These are phyloP conservation scores for Paratilapia polleni DNA, from an alignment of 2,113 vertebrate species.

Conservation along the genomic window DNA sequence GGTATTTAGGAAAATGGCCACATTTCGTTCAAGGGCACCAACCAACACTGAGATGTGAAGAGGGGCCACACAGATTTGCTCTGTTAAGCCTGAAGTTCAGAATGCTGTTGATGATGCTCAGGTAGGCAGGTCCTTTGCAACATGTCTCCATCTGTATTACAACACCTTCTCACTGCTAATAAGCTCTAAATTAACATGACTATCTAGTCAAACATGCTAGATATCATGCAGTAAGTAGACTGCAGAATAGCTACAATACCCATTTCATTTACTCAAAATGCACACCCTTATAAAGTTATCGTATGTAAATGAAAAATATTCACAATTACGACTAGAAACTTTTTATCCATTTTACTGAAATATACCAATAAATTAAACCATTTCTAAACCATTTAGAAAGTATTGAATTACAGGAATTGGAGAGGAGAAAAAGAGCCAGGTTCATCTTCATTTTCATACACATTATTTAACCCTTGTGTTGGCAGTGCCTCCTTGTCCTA, in stretches of 20 bases:
- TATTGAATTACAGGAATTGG: neutral
- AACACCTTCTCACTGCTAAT: constrained; percentile 84
- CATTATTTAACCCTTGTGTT: constrained; percentile 32
- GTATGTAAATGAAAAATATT: neutral
- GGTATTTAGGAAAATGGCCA: neutral
- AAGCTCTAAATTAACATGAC: constrained; percentile 81
- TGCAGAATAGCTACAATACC: constrained; percentile 36
- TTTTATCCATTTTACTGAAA: constrained; percentile 8
- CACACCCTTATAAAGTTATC: constrained; percentile 18
- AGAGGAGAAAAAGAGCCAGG: constrained; percentile 4
- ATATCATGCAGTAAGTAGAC: constrained; percentile 65
- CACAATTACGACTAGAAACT: neutral
- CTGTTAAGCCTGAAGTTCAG: constrained; percentile 23
- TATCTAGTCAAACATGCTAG: constrained; percentile 71
- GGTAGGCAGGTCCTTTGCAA: constrained; percentile 77
- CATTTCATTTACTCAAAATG: constrained; percentile 40
- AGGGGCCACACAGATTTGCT: constrained; percentile 16
- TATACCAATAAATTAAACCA: constrained; percentile 20
- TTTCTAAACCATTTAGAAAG: constrained; percentile 27
- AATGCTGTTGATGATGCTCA: constrained; percentile 79
- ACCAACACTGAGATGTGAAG: neutral
- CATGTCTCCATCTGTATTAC: constrained; percentile 70
- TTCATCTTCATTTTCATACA: constrained; percentile 37
- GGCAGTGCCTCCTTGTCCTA: constrained; percentile 3
- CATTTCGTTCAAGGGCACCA: constrained; percentile 19